Evolutionary conservation across 2,113 vertebrate species (phyloP).

Genomic region (Antigone vipio): DNA sequence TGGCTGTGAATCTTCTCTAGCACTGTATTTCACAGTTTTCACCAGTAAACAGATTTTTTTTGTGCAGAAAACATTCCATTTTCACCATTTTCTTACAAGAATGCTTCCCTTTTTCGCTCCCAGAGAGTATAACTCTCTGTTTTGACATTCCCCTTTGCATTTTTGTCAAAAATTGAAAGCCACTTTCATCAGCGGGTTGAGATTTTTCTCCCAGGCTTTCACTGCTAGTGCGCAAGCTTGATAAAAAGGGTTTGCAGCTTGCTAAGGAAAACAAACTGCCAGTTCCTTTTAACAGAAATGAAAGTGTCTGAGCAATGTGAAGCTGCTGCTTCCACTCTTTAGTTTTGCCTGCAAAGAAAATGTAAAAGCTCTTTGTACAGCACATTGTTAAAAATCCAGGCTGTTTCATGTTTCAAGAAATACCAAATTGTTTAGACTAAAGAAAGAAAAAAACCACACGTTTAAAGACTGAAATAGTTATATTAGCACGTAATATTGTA

Average conservation of each 20-base stretch:
- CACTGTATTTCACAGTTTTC: background rate
- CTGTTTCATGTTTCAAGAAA: background rate
- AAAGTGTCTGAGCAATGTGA: background rate
- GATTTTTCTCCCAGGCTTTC: background rate
- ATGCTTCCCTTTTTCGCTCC: background rate
- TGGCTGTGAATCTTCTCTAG: background rate
- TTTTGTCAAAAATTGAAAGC: background rate
- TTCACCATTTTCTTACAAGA: background rate
- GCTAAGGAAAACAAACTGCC: conserved; percentile 2
- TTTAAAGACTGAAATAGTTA: background rate
- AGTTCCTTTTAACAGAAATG: background rate
- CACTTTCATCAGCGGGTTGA: background rate
- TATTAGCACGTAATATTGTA: background rate
- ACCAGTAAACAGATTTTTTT: background rate
- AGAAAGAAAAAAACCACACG: fast-evolving
- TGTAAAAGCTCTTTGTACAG: background rate
- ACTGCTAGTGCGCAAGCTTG: background rate
- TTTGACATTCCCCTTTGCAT: background rate
- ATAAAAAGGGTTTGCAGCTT: background rate
- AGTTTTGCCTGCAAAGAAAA: background rate
- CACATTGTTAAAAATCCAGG: background rate
- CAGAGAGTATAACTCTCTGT: background rate
- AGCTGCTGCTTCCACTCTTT: background rate
- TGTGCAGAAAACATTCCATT: background rate
- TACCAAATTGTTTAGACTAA: background rate